Conservation (phyloP, 2,797 vertebrate genomes). For the Todus mexicanus region DNA sequence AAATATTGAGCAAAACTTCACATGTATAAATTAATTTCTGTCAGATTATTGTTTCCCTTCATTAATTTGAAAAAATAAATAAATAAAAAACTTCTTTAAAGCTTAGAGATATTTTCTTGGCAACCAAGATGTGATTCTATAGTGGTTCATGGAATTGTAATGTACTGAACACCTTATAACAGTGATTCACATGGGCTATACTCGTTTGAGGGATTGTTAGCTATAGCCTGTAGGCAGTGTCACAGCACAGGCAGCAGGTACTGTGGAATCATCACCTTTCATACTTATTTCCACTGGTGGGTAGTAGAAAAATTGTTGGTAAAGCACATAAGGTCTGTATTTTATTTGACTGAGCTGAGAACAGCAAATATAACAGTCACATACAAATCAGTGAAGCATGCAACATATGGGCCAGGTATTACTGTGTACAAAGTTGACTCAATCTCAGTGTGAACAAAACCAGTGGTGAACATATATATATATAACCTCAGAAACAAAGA, state of each 20-base stretch:
- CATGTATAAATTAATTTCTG: neutral
- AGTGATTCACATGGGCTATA: neutral
- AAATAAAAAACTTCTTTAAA: neutral
- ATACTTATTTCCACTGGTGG: neutral
- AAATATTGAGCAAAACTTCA: neutral
- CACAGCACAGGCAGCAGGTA: neutral
- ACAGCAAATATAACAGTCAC: neutral
- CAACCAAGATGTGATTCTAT: neutral
- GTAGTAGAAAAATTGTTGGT: neutral
- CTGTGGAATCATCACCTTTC: neutral
- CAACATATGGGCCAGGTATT: neutral
- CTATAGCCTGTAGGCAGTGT: slow-evolving; percentile 17
- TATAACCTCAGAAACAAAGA: neutral
- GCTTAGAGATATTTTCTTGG: slow-evolving; percentile 12
- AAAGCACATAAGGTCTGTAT: neutral
- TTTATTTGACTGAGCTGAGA: neutral
- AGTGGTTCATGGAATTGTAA: neutral
- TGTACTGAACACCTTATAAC: neutral
- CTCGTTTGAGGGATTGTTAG: neutral
- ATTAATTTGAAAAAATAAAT: neutral
- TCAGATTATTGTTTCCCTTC: neutral
- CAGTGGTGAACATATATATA: neutral
- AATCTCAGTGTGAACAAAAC: neutral
- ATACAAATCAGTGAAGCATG: neutral
- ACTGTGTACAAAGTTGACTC: neutral